Conservation (phyloP, 2,888 invertebrate genomes). For the Phengaris arion region DNA sequence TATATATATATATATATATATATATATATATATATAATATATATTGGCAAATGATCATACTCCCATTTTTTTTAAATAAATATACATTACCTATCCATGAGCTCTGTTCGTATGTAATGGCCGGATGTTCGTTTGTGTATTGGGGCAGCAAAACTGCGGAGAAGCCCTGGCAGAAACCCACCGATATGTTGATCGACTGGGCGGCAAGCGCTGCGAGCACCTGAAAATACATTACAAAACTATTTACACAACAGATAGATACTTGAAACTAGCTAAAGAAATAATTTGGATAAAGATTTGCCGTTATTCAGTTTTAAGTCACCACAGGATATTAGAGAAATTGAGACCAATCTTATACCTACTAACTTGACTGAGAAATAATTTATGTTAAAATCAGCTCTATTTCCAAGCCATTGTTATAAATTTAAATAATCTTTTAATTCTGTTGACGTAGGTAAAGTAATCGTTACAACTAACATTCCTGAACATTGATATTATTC, state of each 20-base stretch:
- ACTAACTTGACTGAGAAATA: background rate
- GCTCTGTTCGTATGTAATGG: constrained; percentile 80
- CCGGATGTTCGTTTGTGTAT: constrained; percentile 75
- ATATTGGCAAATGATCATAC: background rate
- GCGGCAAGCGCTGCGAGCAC: constrained; percentile 85
- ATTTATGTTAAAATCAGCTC: background rate
- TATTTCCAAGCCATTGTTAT: background rate
- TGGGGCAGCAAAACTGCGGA: constrained; percentile 87
- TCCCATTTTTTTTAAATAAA: constrained; percentile 17
- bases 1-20: too few species aligned
- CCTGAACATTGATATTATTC: constrained; percentile 6
- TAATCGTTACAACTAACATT: constrained; percentile 11
- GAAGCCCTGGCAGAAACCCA: constrained; percentile 87
- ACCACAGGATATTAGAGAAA: background rate
- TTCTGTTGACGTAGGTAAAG: background rate
- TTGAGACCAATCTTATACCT: background rate
- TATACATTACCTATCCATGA: constrained; percentile 84
- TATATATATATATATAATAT: too few species aligned
- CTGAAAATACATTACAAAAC: constrained; percentile 61
- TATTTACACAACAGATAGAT: background rate
- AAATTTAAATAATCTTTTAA: background rate
- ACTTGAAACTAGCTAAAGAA: background rate
- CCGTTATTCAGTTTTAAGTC: background rate
- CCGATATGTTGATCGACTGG: constrained; percentile 86
- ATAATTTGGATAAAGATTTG: background rate